These are phyloP conservation scores for Danionella cerebrum DNA, from an alignment of 2,113 vertebrate species.

Conservation along the genomic window DNA sequence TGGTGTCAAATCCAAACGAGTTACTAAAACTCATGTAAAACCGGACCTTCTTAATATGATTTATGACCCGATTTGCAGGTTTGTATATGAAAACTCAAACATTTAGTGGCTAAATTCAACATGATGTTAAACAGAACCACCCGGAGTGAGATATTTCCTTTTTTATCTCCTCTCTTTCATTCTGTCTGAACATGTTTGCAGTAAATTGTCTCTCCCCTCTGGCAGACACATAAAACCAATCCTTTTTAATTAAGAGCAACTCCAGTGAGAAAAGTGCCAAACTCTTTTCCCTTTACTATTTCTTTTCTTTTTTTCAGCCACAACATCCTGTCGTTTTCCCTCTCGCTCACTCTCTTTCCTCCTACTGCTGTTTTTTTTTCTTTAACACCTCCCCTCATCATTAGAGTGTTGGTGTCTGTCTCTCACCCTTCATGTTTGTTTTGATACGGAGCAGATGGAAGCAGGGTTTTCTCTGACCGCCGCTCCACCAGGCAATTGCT, in stretches of 20 bases:
- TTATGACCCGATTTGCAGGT: neutral
- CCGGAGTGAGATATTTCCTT: slow-evolving; percentile 9
- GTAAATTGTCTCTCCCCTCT: slow-evolving; percentile 38
- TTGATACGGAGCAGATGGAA: slow-evolving; percentile 33
- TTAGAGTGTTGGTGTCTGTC: slow-evolving; percentile 40
- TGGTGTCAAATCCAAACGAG: neutral
- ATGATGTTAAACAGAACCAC: slow-evolving; percentile 15
- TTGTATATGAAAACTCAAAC: slow-evolving; percentile 5
- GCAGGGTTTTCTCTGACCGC: neutral
- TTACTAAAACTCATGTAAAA: neutral
- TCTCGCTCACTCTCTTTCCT: slow-evolving; percentile 28
- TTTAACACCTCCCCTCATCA: slow-evolving; percentile 47
- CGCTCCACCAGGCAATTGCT: neutral
- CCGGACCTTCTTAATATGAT: neutral
- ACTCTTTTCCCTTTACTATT: neutral
- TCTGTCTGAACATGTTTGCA: slow-evolving; percentile 38
- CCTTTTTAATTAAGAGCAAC: slow-evolving; percentile 54
- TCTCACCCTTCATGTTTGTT: slow-evolving; percentile 33
- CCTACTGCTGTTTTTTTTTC: slow-evolving; percentile 32
- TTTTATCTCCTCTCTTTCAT: neutral
- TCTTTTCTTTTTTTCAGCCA: slow-evolving; percentile 16
- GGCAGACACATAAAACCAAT: slow-evolving; percentile 44
- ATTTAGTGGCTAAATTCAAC: slow-evolving; percentile 31
- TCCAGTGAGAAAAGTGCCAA: slow-evolving; percentile 43
- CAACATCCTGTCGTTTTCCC: slow-evolving; percentile 45